Percentiles rank a stretch among this genome's conserved stretches.
Conservation (phyloP, 2,888 invertebrate genomes). For the Apodemia hepburni region DNA sequence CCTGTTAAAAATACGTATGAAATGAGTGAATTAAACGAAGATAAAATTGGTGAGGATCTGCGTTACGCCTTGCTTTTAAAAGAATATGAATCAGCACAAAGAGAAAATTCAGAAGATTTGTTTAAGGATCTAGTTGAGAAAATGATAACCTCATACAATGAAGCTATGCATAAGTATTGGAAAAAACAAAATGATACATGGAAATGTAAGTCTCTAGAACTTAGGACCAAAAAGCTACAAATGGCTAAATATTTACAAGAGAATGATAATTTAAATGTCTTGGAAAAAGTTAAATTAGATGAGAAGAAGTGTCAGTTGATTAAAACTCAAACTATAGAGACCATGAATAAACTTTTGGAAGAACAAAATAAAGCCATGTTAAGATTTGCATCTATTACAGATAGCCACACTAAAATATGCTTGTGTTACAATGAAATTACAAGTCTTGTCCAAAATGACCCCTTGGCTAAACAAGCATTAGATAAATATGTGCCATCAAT, state of each 20-base stretch:
- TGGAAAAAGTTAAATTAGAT: constrained; percentile 65
- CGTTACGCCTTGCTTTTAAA: constrained; percentile 57
- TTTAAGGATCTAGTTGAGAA: constrained; percentile 57
- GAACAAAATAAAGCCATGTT: constrained; percentile 68
- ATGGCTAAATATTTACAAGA: constrained; percentile 67
- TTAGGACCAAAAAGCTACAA: constrained; percentile 56
- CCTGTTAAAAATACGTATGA: constrained; percentile 42
- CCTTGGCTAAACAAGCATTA: constrained; percentile 55
- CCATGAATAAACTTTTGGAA: constrained; percentile 72
- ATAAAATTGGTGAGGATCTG: constrained; percentile 56
- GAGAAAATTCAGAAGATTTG: constrained; percentile 47
- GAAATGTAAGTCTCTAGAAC: constrained; percentile 58
- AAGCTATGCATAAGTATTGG: constrained; percentile 51
- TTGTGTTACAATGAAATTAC: constrained; percentile 78
- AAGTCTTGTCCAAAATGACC: constrained; percentile 62
- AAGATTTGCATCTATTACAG: constrained; percentile 76
- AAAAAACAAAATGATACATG: constrained; percentile 57
- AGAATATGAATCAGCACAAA: constrained; percentile 50
- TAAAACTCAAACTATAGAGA: constrained; percentile 62
- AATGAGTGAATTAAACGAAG: constrained; percentile 44
- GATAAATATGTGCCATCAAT: constrained; percentile 63
- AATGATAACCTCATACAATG: constrained; percentile 55
- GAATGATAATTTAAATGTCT: constrained; percentile 70
- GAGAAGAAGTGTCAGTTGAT: constrained; percentile 71
- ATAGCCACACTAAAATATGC: constrained; percentile 78